A percentile compares a stretch with the other conserved stretches of the same genome.
phyloP scores from a whole-genome alignment of 2,888 invertebrate genomes.

The Lycaena phlaeas region DNA sequence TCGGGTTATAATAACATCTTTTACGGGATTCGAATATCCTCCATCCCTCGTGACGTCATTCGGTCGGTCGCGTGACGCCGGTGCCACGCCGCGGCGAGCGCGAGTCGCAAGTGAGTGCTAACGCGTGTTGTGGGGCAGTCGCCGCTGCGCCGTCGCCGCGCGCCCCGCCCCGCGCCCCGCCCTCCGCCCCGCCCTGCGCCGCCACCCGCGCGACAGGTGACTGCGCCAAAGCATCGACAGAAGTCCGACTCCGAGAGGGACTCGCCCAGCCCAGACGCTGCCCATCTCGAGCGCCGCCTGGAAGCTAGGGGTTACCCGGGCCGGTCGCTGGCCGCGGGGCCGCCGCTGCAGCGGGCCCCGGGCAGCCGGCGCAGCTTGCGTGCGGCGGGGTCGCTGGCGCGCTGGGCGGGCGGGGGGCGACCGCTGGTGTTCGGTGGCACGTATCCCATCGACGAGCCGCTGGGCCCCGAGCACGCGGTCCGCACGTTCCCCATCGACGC shows the following conservation, averaged over 20 bases:
- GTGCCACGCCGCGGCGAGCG: constrained; percentile 10
- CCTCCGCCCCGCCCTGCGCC: constrained; percentile 17
- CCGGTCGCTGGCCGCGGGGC: constrained; percentile 28
- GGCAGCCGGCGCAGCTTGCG: constrained; percentile 69
- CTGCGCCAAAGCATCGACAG: constrained; percentile 15
- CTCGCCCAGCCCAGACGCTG: constrained; percentile 16
- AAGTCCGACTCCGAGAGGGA: constrained; percentile 6
- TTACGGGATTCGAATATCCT: too few species aligned
- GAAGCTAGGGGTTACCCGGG: constrained; percentile 23
- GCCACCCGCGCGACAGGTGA: constrained; percentile 14
- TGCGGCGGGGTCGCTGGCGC: constrained; percentile 77
- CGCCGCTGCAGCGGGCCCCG: constrained; percentile 41
- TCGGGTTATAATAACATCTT: too few species aligned
- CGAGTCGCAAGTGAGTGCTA: constrained; percentile 24
- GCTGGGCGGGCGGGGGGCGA: constrained; percentile 72
- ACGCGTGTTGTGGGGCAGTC: constrained; percentile 25
- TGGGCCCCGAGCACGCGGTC: constrained; percentile 18
- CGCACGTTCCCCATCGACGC: constrained; percentile 66
- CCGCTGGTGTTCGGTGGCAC: constrained; percentile 89
- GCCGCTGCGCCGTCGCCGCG: constrained; percentile 16
- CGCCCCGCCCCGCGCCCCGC: constrained; percentile 14
- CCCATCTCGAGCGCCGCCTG: constrained; percentile 18
- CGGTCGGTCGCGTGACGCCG: too few species aligned
- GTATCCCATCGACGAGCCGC: constrained; percentile 84
- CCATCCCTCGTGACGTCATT: too few species aligned